phyloP scores from a whole-genome alignment of 2,797 vertebrate species.

The Anolis apletophallus region DNA sequence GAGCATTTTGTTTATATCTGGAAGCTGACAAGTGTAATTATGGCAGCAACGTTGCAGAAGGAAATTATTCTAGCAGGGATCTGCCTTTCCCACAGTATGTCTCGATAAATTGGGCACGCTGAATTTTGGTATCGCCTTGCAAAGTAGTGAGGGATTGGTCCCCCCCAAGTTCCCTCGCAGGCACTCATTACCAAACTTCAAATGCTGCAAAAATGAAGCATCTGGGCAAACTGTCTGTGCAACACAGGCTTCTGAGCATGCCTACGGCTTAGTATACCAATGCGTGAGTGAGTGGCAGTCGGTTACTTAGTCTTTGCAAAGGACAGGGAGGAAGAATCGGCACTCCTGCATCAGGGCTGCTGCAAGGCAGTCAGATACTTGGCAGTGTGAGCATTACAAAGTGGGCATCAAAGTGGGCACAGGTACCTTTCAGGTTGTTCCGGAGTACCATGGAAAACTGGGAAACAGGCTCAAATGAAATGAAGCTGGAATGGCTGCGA shows the following conservation, averaged over 20 bases:
- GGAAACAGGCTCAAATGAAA: background rate
- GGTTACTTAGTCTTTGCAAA: slow-evolving; percentile 72
- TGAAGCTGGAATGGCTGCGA: background rate
- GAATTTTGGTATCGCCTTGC: slow-evolving; percentile 67
- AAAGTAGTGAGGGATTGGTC: slow-evolving; percentile 67
- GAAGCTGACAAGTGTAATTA: slow-evolving; percentile 84
- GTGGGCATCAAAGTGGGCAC: background rate
- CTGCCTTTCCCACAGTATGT: slow-evolving; percentile 74
- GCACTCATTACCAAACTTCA: slow-evolving; percentile 92
- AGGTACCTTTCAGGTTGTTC: no score
- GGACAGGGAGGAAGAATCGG: slow-evolving; percentile 45
- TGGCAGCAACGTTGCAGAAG: slow-evolving; percentile 86
- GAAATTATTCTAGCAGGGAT: slow-evolving; percentile 81
- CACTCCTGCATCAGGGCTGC: slow-evolving; percentile 21
- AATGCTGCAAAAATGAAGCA: slow-evolving; percentile 87
- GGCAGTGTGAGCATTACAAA: background rate
- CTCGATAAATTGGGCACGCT: slow-evolving; percentile 75
- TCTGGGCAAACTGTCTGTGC: slow-evolving; percentile 87
- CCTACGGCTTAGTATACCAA: slow-evolving; percentile 76
- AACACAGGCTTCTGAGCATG: slow-evolving; percentile 84
- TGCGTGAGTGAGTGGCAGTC: slow-evolving; percentile 82
- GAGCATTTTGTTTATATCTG: slow-evolving; percentile 83
- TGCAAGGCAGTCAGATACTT: slow-evolving; percentile 33
- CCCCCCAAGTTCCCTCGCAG: slow-evolving; percentile 73
- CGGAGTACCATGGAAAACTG: background rate